phyloP scores from a whole-genome alignment of 2,113 vertebrate genomes.

The Protobothrops mucrosquamatus region DNA sequence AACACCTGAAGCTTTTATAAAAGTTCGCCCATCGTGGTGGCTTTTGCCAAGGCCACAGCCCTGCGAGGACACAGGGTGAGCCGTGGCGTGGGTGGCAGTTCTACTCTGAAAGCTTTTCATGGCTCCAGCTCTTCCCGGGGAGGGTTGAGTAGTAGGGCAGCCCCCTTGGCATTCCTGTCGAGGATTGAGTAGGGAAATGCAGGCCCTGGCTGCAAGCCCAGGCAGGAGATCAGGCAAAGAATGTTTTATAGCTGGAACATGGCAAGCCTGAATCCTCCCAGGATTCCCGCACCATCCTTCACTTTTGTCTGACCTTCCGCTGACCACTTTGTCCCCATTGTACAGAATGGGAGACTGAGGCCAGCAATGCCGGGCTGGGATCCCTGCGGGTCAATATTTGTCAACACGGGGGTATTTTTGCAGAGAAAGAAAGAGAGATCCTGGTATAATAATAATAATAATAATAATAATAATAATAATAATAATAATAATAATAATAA shows the following conservation, averaged over 20 bases:
- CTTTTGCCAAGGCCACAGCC: background rate
- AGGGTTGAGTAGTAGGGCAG: background rate
- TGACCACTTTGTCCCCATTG: background rate
- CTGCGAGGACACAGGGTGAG: background rate
- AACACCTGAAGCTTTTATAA: background rate
- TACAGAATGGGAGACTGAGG: background rate
- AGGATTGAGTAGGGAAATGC: slow-evolving; percentile 31
- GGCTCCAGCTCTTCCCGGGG: background rate
- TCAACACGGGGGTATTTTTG: too few relatives aligned
- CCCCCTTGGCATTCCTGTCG: background rate
- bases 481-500: too few relatives aligned
- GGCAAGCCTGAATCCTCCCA: background rate
- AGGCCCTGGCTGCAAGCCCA: background rate
- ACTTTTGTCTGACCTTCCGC: background rate
- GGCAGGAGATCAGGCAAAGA: background rate
- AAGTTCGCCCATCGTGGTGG: background rate
- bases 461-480: too few relatives aligned
- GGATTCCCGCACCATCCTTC: background rate
- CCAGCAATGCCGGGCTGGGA: background rate
- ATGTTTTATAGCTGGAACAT: background rate
- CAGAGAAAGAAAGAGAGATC: background rate
- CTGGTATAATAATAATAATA: too few relatives aligned
- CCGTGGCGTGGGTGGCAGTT: background rate
- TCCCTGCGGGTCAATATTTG: background rate
- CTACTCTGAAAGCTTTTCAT: background rate